A percentile compares a stretch with the other conserved stretches of the same genome.
Conservation (phyloP, 2,888 invertebrate genomes). For the Bombylius major region DNA sequence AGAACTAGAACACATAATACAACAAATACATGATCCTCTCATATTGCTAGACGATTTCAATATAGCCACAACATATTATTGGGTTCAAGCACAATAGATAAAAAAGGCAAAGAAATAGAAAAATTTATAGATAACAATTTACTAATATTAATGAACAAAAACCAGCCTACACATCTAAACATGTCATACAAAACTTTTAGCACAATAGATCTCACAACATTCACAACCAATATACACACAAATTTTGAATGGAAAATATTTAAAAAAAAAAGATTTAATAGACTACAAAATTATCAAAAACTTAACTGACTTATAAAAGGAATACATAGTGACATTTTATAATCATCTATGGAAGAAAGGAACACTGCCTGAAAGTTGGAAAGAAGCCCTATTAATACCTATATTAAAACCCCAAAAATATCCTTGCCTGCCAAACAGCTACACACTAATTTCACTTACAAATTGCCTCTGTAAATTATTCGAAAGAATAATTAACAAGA, state of each 20-base stretch:
- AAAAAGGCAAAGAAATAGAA: no score
- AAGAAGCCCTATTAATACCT: background rate
- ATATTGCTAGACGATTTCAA: no score
- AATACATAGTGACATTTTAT: background rate
- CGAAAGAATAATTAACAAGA: constrained; percentile 1
- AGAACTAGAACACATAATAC: no score
- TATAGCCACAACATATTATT: no score
- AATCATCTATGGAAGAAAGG: background rate
- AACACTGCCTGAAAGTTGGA: background rate
- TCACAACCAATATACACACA: background rate
- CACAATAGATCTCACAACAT: background rate
- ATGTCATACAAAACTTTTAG: background rate
- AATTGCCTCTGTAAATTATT: background rate
- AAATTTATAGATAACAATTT: no score
- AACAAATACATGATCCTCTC: no score
- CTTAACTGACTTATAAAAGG: no score
- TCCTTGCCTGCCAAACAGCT: no score
- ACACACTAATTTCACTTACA: constrained; percentile 1
- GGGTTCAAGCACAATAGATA: no score
- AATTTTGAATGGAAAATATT: background rate
- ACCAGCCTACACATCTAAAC: background rate
- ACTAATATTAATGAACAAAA: background rate
- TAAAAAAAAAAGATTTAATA: background rate
- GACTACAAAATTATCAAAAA: constrained; percentile 1
- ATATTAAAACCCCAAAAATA: no score